Evolutionary conservation across 2,888 invertebrate genomes (phyloP).

Genomic region (Calameuta filiformis): DNA sequence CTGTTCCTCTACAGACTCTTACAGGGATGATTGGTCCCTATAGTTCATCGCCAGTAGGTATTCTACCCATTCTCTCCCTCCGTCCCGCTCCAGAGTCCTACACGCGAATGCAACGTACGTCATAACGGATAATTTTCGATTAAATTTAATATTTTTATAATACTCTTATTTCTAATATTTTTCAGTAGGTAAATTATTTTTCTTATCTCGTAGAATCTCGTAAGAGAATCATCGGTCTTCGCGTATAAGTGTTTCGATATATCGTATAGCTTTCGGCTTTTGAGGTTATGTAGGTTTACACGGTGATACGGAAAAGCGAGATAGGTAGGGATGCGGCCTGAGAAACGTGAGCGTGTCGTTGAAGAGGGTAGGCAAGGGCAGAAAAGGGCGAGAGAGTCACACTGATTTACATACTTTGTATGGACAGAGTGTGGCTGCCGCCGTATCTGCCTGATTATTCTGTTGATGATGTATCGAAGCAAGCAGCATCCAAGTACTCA

Average conservation of each 20-base stretch:
- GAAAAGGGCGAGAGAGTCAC: slow-evolving; percentile 10
- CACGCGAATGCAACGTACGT: neutral
- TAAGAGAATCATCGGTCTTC: neutral
- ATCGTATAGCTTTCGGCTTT: neutral
- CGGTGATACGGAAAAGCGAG: neutral
- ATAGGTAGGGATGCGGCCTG: neutral
- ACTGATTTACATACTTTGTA: slow-evolving; percentile 53
- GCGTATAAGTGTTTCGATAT: neutral
- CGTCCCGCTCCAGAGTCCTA: neutral
- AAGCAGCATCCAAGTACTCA: neutral
- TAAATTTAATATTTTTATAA: neutral
- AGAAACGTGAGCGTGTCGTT: neutral
- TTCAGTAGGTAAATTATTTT: neutral
- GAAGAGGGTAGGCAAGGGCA: neutral
- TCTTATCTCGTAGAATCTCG: neutral
- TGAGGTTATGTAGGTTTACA: too few species aligned
- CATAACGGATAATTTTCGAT: neutral
- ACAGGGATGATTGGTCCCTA: slow-evolving; percentile 21
- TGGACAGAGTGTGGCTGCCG: slow-evolving; percentile 22
- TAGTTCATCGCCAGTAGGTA: neutral
- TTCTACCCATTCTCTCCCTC: neutral
- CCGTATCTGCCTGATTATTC: slow-evolving; percentile 57
- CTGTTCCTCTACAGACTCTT: slow-evolving; percentile 18
- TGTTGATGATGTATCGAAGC: slow-evolving; percentile 12
- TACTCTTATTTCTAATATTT: neutral